Evolutionary conservation across 2,797 vertebrate genomes (phyloP), one percentile per base, ranked within the genome.

Genomic region (Vipera ursinii): DNA sequence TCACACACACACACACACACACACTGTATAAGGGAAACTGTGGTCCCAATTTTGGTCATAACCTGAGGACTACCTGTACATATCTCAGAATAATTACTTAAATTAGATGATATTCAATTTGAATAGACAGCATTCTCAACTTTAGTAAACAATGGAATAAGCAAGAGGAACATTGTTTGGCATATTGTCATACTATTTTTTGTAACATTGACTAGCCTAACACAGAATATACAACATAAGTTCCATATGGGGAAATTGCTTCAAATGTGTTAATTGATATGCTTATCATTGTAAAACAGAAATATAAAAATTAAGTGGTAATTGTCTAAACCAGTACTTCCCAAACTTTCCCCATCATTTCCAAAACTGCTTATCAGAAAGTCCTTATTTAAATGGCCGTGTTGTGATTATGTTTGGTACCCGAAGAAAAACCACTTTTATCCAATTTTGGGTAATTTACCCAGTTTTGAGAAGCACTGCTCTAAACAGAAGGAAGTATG

Each of bases 291-390:
- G 61, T 87, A 14, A 87, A n/a, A 7, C 0, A 93, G 87, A 94
- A 93, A 95, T 93, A 7, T 89, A 88, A 88, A 93, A 94, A 51
- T 90, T 38, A 91, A 9, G 93, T 89, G 24, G 2, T 22, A 51
- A 15, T 26, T 63, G 28, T 93, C 26, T 91, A 87, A 94, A 73
- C 5, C 28, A 65, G 63, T n/a, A 4, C 63, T 65, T 65, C 28
- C 61, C 63, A 65, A 65, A n/a, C 22, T n/a, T 65, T 14, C 4
- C 28, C 26, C 63, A n/a, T n/a, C 63, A 14, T 65, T 65, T 65
- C 12, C 63, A 4, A 65, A 65, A 65, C 28, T 65, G 63, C 28
- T 65, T 14, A 65, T 65, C 63, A n/a, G 28, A 65, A 65, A 65
- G 12, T 28, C 63, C 28, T n/a, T 28, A 28, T 28, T 63, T n/a